Evolutionary conservation across 2,113 vertebrate genomes (phyloP).

Genomic region (Malaclemys terrapin): DNA sequence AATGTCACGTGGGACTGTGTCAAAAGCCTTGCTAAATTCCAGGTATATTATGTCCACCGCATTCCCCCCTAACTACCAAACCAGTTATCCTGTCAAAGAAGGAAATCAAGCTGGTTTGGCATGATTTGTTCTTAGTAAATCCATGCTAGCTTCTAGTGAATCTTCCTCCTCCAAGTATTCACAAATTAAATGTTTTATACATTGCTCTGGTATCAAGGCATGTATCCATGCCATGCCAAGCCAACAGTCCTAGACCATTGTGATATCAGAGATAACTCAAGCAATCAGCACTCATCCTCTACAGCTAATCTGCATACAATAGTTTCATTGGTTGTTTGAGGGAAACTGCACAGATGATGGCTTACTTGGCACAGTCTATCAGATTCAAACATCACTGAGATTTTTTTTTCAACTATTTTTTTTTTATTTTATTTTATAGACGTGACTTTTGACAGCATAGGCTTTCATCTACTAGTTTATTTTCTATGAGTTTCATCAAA

Average conservation of each 20-base stretch:
- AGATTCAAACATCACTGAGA: not conserved
- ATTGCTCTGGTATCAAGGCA: not conserved
- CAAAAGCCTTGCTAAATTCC: not conserved
- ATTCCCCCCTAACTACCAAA: not conserved
- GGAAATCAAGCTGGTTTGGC: not conserved
- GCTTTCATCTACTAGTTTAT: not conserved
- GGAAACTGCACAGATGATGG: not conserved
- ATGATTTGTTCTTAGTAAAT: not conserved
- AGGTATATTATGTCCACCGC: not conserved
- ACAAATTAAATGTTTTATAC: not conserved
- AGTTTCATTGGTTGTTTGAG: not conserved
- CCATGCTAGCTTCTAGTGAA: not conserved
- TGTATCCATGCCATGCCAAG: not conserved
- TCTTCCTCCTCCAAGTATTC: not conserved
- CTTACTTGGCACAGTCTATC: not conserved
- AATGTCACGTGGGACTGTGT: not conserved
- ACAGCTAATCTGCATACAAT: not conserved
- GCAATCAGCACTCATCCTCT: not conserved
- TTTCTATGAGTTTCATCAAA: not conserved
- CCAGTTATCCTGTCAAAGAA: not conserved
- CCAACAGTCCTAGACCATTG: not conserved
- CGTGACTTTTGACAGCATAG: not conserved
- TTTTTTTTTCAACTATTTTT: not conserved
- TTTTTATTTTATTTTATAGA: not conserved
- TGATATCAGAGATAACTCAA: no score